A percentile compares a stretch with the other conserved stretches of the same genome.
phyloP scores from a whole-genome alignment of 2,113 vertebrate genomes.

The Butastur rufipennis region DNA sequence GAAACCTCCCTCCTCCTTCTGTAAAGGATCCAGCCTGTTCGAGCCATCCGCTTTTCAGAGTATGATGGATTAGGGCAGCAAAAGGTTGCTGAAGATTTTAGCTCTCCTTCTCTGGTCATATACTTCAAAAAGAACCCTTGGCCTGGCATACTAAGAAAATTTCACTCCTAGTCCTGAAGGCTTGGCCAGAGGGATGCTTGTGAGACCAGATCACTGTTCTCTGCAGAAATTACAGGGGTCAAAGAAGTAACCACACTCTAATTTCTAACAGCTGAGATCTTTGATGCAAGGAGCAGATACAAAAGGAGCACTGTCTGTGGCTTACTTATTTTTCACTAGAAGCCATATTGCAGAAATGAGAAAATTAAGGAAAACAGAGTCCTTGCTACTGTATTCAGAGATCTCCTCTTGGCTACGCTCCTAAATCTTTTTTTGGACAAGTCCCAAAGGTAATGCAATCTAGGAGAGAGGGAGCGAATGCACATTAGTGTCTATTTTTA shows the following conservation, averaged over 20 bases:
- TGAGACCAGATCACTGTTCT: conserved; percentile 6
- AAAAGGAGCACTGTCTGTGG: conserved; percentile 47
- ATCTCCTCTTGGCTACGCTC: background rate
- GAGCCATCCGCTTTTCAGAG: background rate
- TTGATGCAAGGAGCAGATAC: background rate
- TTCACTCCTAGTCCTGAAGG: background rate
- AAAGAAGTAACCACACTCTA: conserved; percentile 24
- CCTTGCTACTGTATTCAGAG: background rate
- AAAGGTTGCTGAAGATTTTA: conserved; percentile 1
- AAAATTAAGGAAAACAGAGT: conserved; percentile 4
- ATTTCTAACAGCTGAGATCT: conserved; percentile 57
- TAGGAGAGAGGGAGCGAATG: background rate
- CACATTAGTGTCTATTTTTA: conserved; percentile 15
- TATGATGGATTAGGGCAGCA: background rate
- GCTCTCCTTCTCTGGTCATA: background rate
- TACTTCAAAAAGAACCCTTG: conserved; percentile 11
- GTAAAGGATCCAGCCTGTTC: background rate
- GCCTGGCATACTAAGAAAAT: background rate
- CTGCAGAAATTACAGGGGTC: conserved; percentile 22
- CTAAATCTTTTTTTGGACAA: background rate
- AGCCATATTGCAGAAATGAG: background rate
- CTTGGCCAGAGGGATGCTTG: conserved; percentile 1
- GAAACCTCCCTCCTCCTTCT: background rate
- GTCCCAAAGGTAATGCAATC: background rate
- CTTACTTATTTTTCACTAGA: background rate